phyloP scores from a whole-genome alignment of 2,797 vertebrate species.

The Myotis findleyi region DNA sequence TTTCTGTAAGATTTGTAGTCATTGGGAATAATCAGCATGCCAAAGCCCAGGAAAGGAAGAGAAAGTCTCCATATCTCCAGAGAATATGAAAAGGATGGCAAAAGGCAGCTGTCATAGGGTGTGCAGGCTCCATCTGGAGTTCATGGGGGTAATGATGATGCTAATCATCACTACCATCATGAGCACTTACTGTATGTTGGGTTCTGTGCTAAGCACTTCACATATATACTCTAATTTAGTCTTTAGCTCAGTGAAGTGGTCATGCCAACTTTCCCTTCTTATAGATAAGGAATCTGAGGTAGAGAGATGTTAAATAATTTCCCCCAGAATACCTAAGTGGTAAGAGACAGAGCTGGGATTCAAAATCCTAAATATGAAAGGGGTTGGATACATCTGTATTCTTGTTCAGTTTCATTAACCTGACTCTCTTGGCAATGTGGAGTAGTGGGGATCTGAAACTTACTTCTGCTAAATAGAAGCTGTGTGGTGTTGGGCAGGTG shows the following conservation, averaged over 20 bases:
- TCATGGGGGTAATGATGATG: neutral
- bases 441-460: neutral
- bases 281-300: too few relatives aligned
- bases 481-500: neutral
- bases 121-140: neutral
- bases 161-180: neutral
- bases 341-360: neutral
- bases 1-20: conserved; percentile 60
- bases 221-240: neutral
- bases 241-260: too few relatives aligned
- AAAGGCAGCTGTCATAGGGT: neutral
- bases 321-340: neutral
- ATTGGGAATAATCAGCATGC: neutral
- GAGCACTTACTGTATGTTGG: neutral
- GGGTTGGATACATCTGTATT: neutral
- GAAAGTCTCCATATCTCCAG: neutral
- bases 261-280: too few relatives aligned
- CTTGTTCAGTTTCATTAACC: neutral
- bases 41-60: conserved; percentile 33
- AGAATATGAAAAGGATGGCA: neutral
- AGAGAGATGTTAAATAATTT: neutral
- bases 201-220: neutral
- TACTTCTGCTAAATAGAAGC: conserved; percentile 32
- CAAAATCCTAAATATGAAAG: neutral
- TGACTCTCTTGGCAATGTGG: neutral